Evolutionary conservation across 2,113 vertebrate species (phyloP), one percentile per base, ranked within the genome.

Genomic region (Halichoeres trimaculatus): DNA sequence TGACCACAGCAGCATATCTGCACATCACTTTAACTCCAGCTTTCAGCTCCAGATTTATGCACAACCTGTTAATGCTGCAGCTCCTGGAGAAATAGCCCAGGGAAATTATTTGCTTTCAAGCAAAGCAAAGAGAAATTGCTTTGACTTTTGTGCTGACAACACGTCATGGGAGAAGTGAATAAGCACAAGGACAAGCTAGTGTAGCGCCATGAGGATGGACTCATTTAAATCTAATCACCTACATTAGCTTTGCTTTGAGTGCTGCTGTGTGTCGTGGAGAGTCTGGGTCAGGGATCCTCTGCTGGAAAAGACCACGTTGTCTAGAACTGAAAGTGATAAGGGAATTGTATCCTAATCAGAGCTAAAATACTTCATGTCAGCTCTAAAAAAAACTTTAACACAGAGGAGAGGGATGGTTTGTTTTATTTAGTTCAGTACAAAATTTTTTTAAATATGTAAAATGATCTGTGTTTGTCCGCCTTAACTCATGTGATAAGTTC

Each of bases 91-190:
- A 77, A 78, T 60, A 64, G 74, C 79, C 80, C 60, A 20, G 85
- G 83, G 85, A 90, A 89, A 90, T 83, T 19, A 86, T 76, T 83
- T 76, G 72, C 73, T 76, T 75, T 77, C 60, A 65, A 85, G 81
- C 83, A 83, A 87, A 81, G 74, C 76, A 83, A 85, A 85, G 63
- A 83, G 54, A 88, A 84, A 85, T 84, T 85, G 74, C 81, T 86
- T 78, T 69, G 64, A 85, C 71, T 88, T 48, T 85, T 85, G 58
- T 85, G 76, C 88, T 87, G 83, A 90, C 66, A 57, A 69, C 66
- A 78, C 35, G 23, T 71, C 62, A 60, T 45, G 65, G 85, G 71
- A 82, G 58, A 76, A 81, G 75, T 78, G 55, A 77, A 38, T 17
- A 45, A 77, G 74, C 69, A 73, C 72, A 71, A 89, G 84, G 75